A percentile compares a stretch with the other conserved stretches of the same genome.
These are phyloP conservation scores for Hydrolagus colliei DNA, from an alignment of 2,797 vertebrate species.

Conservation along the genomic window DNA sequence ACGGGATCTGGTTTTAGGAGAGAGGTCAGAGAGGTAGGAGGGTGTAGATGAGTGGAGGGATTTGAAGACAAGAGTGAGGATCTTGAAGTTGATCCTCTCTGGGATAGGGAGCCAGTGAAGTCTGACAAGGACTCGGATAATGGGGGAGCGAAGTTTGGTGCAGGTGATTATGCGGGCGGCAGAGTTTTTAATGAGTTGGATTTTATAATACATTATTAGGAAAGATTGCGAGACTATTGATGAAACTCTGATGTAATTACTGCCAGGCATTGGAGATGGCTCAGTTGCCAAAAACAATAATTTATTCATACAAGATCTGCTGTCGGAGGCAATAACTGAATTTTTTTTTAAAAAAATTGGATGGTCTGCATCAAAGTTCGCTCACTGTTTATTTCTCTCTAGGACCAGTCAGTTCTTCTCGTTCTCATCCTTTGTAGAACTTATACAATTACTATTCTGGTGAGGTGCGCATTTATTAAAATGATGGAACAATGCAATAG, in stretches of 20 bases:
- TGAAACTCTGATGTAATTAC: not conserved
- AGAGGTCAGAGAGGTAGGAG: too few species aligned
- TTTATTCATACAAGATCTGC: not conserved
- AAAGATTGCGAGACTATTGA: not conserved
- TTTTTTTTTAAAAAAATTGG: not conserved
- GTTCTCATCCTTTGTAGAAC: not conserved
- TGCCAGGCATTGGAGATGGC: not conserved
- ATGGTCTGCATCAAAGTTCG: not conserved
- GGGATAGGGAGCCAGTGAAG: too few species aligned
- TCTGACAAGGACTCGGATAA: too few species aligned
- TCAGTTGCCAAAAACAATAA: not conserved
- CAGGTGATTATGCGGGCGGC: too few species aligned
- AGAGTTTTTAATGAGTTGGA: too few species aligned
- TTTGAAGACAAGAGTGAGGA: too few species aligned
- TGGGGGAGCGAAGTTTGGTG: too few species aligned
- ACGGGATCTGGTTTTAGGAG: too few species aligned
- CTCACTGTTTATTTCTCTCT: not conserved
- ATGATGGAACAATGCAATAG: not conserved
- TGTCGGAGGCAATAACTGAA: too few species aligned
- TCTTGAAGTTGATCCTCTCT: too few species aligned
- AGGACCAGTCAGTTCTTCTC: not conserved
- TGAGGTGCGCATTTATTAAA: not conserved
- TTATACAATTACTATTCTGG: not conserved
- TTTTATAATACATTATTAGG: not conserved
- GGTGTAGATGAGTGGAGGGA: too few species aligned